Base-by-base conservation (phyloP, 2,888 invertebrate genomes). In the Drosophila mettleri region DNA sequence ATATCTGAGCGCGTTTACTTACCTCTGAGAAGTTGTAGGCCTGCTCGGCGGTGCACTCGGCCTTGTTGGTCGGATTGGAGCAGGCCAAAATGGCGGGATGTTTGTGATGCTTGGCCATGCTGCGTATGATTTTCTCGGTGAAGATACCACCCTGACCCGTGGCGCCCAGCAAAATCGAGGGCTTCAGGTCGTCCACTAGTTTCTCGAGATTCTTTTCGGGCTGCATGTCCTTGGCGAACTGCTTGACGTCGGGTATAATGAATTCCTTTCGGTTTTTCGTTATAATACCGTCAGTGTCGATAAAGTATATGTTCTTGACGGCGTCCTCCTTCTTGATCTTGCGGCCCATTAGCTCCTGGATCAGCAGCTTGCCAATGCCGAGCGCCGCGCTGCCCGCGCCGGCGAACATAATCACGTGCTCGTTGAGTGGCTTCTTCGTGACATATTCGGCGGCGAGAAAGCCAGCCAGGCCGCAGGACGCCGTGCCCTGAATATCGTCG, bases 21-120 rank as follows among this genome's bases (percentile, higher is more conserved):
- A 84, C 84, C 31, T 85, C 88, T 0, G 84, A 81, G 9, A 54
- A 60, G 0, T 58, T 20, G 39, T 74, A 87, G 0, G 88, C 86
- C 69, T 85, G 80, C 12, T 85, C 84, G 8, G 85, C 85, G 0
- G 88, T 74, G 34, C 85, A 85, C 34, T 85, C 85, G 0, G 85
- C 45, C 20, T 86, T 82, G 8, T 14, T 60, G 6, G 85, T 89
- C 8, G 85, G 85, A 69, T 89, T 89, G 7, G 85, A 85, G 16
- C 86, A 72, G 2, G 85, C 86, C 7, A 85, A 69, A 7, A 85
- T 63, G 0, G 65, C 86, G 0, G 89, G 89, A 0, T 59, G 55
- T 5, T 85, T 65, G 16, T 86, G 61, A 18, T 49, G 52, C 14
- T 61, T 34, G 1, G 58, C 80, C 77, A 85, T 65, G 2, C 9